Evolutionary conservation across 2,113 vertebrate species (phyloP), one percentile per base, ranked within the genome.

Genomic region (Enhydra lutris): DNA sequence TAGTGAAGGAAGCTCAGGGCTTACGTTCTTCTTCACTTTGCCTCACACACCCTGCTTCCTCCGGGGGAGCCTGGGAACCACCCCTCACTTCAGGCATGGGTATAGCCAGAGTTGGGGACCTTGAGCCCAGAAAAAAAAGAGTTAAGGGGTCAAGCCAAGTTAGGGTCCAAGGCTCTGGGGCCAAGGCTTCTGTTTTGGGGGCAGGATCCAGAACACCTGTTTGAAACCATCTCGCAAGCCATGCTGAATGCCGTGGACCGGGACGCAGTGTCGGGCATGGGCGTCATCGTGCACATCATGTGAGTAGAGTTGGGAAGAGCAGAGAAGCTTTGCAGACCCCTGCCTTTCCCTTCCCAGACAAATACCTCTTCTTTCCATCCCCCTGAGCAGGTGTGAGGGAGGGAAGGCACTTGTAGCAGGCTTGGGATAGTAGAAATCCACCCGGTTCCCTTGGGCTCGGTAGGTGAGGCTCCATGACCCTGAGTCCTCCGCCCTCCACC

Each of bases 221-320:
- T 99, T 50, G 99, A 99, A 98, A 99, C 99, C 1, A 99, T 99
- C 98, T 99, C 99, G 0, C 99, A 99, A 98, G 99, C 99, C 36
- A 99, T 99, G 99, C 97, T 99, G 97, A 99, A 99, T 3, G 99
- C 99, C 0, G 99, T 99, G 76, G 99, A 99, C 96, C 99, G 99
- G 83, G 99, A 99, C 29, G 99, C 99, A 0, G 98, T 99, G 4
- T 99, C 99, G 0, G 99, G 99, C 21, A 99, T 99, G 99, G 99
- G 99, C 0, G 99, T 99, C 10, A 95, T 99, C 0, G 99, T 99
- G 2, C 99, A 99, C 52, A 97, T 99, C 39, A 99, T 99, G 99
- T 99, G 98, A 99, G 99, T 99, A 74, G 21, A 20, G 1, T 0
- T 39, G 86, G 65, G 42, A 52, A 18, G 20, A 50, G 29, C 79